Evolutionary conservation across 2,113 vertebrate species (phyloP).

Genomic region (Rhinoptilus africanus): DNA sequence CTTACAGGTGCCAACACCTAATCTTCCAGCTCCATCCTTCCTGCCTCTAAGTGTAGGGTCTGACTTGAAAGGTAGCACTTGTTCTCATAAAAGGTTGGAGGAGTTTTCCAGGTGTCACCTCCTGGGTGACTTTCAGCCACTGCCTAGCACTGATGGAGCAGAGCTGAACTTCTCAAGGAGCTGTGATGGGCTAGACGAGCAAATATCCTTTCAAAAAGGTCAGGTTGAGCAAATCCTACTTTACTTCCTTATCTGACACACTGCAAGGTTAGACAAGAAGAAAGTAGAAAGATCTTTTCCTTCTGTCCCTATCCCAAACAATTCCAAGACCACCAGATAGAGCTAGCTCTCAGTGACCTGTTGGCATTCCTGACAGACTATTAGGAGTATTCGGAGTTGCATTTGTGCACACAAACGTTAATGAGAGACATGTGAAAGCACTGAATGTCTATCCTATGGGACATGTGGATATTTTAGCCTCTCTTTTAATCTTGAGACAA

Average conservation of each 20-base stretch:
- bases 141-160: not conserved
- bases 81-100: not conserved
- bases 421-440: constrained; percentile 14
- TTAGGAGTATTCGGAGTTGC: not conserved
- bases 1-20: not conserved
- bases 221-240: not conserved
- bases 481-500: constrained; percentile 9
- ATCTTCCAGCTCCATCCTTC: not conserved
- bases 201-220: not conserved
- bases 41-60: not conserved
- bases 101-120: not conserved
- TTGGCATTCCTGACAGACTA: not conserved
- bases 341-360: not conserved
- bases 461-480: not conserved
- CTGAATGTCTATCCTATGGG: not conserved
- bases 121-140: not conserved
- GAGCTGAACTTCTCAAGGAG: not conserved
- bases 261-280: not conserved
- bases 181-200: not conserved
- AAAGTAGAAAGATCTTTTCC: not conserved
- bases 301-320: not conserved
- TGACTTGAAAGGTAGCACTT: not conserved
- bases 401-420: not conserved
- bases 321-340: not conserved
- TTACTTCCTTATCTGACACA: not conserved